Base-by-base conservation (phyloP, 1,140 invertebrate species). In the Conus betulinus region DNA sequence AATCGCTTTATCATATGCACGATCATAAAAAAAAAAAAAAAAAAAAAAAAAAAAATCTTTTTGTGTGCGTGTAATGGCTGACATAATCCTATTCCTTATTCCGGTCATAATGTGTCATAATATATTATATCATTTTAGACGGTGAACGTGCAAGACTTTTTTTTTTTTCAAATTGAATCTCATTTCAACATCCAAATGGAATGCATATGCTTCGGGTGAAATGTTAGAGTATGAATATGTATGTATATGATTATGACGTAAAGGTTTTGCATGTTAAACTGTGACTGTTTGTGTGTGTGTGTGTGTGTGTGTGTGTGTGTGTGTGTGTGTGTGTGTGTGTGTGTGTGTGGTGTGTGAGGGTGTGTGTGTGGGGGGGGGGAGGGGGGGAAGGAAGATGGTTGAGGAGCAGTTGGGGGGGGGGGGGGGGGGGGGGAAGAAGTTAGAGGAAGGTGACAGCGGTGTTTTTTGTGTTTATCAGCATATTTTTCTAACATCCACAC, bases 251-350 rank as follows among this genome's bases (percentile, higher is more conserved):
- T 39, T 39, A 39, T 39, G 39, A 39, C 39, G 39, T 39, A 39
- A 39, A 39, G 39, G 39, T 39, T 39, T 39, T 39, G 39, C 39
- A 39, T 39, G 39, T 39, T 39, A 39, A 39, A 39, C 39, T 39
- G 39, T 39, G 39, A 39, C 39, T 39, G 3, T 74, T 3, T 23
- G 71, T n/a, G 71, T 74, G 71, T 23, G 71, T 74, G 71, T 74
- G 71, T 74, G n/a, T 74, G 71, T 74, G 71, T 74, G 71, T 74
- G 71, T 74, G 71, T 74, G 71, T 74, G 71, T 74, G 71, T 23
- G 71, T 74, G 71, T 74, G 71, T 23, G 3, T n/a, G 71, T 25
- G 71, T 74, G 71, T 23, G 71, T n/a, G 71, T n/a, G 71, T 74
- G 71, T 74, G 71, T 74, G 71, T 74, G 71, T 74, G 71, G 71